These are phyloP conservation scores for Momotus momota DNA, from an alignment of 2,797 vertebrate genomes.

Conservation along the genomic window DNA sequence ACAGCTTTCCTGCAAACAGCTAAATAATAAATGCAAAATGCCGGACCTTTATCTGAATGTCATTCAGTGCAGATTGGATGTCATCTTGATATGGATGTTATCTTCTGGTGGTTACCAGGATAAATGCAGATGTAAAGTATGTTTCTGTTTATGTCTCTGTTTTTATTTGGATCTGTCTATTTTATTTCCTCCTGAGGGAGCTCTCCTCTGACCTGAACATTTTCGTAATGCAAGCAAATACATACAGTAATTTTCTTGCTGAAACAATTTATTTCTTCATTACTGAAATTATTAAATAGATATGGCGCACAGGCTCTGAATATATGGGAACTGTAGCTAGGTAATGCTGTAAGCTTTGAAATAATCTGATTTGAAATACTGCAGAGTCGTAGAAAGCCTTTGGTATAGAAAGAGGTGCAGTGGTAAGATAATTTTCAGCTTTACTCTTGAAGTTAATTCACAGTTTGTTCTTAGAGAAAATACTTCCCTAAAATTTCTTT, in stretches of 20 bases:
- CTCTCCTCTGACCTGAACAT: not conserved
- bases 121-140: not conserved
- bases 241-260: not conserved
- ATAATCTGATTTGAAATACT: not conserved
- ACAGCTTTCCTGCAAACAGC: not conserved
- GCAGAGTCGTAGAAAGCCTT: not conserved
- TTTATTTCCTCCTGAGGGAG: not conserved
- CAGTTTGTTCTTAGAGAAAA: not conserved
- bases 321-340: not conserved
- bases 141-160: constrained; percentile 1
- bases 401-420: not conserved
- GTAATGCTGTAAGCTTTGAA: not conserved
- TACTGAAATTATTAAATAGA: not conserved
- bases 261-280: not conserved
- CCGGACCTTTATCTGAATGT: not conserved
- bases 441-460: not conserved
- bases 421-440: not conserved
- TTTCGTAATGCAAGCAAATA: not conserved
- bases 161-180: not conserved
- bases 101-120: not conserved
- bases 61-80: not conserved
- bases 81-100: not conserved
- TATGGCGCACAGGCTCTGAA: not conserved
- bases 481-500: not conserved
- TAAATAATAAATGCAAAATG: not conserved